Evolutionary conservation across 2,113 vertebrate species (phyloP).

Genomic region (Helogale parvula): DNA sequence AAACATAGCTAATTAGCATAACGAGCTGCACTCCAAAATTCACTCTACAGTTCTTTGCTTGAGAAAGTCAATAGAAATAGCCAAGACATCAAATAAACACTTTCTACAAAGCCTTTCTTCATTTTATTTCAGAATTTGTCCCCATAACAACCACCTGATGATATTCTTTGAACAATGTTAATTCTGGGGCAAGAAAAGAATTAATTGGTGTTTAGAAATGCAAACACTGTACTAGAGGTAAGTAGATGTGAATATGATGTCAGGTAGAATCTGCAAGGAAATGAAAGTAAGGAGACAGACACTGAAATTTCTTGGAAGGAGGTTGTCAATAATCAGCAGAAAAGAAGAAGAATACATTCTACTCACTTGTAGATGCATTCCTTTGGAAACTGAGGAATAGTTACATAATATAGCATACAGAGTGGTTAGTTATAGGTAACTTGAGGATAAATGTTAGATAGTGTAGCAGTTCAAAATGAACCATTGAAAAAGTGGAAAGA

Average conservation of each 20-base stretch:
- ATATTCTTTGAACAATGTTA: conserved; percentile 23
- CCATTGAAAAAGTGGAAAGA: background rate
- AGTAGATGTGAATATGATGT: background rate
- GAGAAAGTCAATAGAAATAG: background rate
- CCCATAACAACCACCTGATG: background rate
- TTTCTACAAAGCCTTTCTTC: background rate
- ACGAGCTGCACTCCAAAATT: background rate
- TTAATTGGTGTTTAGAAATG: background rate
- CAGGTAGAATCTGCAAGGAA: background rate
- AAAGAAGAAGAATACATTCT: background rate
- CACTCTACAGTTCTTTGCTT: background rate
- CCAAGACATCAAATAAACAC: background rate
- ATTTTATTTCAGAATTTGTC: background rate
- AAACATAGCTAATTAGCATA: background rate
- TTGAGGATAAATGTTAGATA: background rate
- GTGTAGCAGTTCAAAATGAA: background rate
- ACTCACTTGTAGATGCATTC: background rate
- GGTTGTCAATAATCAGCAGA: background rate
- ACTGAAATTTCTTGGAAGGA: background rate
- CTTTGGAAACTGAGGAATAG: conserved; percentile 30
- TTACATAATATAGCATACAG: background rate
- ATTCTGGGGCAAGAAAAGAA: background rate
- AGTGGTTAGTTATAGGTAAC: background rate
- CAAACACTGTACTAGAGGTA: background rate
- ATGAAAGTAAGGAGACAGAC: background rate